Conservation (phyloP, 2,113 vertebrate species). For the Mesocricetus auratus region DNA sequence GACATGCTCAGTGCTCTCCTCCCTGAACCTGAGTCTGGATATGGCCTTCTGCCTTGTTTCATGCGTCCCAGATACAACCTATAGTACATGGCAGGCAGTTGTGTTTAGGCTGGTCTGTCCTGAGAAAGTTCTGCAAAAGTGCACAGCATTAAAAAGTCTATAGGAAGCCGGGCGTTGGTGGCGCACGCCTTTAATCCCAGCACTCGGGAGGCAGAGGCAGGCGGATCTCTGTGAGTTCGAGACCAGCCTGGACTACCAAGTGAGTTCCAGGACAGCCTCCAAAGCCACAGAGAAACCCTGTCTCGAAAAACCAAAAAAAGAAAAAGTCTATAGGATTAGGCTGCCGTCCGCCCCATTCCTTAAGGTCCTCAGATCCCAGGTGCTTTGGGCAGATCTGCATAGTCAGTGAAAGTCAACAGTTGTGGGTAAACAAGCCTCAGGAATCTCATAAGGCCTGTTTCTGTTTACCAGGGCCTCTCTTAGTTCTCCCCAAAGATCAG, state of each 20-base stretch:
- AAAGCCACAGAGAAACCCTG: too few relatives aligned
- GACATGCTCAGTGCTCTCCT: too few relatives aligned
- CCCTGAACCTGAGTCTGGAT: background rate
- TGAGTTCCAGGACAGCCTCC: too few relatives aligned
- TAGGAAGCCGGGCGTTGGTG: too few relatives aligned
- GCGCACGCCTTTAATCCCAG: too few relatives aligned
- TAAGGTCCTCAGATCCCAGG: background rate
- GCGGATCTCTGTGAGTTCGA: too few relatives aligned
- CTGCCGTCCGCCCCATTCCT: background rate
- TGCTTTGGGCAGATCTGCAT: background rate
- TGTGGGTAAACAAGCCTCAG: background rate
- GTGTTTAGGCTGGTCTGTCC: background rate
- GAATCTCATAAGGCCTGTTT: background rate
- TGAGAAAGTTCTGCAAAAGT: background rate
- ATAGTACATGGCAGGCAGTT: background rate
- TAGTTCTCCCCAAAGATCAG: background rate
- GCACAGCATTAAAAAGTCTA: background rate
- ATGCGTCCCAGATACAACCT: background rate
- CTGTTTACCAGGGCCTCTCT: background rate
- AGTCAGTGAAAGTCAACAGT: background rate
- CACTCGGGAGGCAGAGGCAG: too few relatives aligned
- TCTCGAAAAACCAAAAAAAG: too few relatives aligned
- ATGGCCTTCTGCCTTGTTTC: background rate
- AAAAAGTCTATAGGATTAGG: background rate
- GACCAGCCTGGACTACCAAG: too few relatives aligned